Conservation (phyloP, 2,888 invertebrate genomes). For the Calliscelio sp. region DNA sequence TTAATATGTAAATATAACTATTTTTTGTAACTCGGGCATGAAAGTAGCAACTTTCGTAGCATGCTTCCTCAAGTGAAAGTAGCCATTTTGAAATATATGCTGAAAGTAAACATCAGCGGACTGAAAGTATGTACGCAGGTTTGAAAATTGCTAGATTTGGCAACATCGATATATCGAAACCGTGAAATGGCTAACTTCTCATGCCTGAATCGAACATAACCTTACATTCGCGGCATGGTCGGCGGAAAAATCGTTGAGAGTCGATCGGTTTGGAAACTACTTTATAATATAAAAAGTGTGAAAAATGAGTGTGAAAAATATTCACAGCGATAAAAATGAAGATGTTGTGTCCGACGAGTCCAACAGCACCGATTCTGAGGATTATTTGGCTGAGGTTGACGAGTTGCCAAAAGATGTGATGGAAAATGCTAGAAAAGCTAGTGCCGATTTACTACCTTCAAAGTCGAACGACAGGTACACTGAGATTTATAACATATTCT, state of each 20-base stretch:
- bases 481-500: background rate
- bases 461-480: background rate
- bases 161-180: conserved; percentile 8
- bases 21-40: conserved; percentile 35
- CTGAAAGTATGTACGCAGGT: background rate
- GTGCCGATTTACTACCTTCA: background rate
- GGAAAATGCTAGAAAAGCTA: background rate
- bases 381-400: background rate
- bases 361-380: background rate
- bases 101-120: background rate
- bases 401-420: background rate
- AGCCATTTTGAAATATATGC: conserved; percentile 15
- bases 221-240: background rate
- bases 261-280: background rate
- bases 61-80: conserved; percentile 22
- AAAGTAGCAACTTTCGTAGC: conserved; percentile 24
- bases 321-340: no score
- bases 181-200: conserved; percentile 7
- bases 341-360: background rate
- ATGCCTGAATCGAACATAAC: conserved; percentile 9
- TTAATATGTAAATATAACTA: no score
- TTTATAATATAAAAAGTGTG: no score
- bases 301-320: no score
- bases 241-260: background rate
- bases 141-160: background rate